These are phyloP conservation scores for Troides oblongomaculatus DNA, from an alignment of 2,888 invertebrate genomes.

Conservation along the genomic window DNA sequence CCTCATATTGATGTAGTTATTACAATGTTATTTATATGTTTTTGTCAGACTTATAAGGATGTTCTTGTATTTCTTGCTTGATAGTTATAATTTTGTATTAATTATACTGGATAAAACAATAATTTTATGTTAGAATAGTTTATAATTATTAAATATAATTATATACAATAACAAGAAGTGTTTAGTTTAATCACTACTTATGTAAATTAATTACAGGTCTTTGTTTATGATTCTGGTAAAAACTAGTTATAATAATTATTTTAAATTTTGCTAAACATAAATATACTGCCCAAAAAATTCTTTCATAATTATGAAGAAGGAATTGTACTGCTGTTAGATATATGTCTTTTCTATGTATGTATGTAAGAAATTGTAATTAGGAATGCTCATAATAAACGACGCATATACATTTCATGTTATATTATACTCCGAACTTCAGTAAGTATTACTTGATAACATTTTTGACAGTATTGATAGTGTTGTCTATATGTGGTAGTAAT, in stretches of 20 bases:
- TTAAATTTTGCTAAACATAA: not conserved
- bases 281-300: constrained; percentile 16
- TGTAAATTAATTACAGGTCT: not conserved
- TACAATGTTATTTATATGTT: not conserved
- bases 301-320: constrained; percentile 42
- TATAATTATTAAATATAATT: not conserved
- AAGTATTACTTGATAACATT: not conserved
- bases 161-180: not conserved
- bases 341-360: constrained; percentile 47
- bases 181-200: not conserved
- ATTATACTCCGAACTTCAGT: constrained; percentile 41
- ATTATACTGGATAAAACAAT: no score
- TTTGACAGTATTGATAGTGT: constrained; percentile 29
- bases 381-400: constrained; percentile 37
- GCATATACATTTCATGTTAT: constrained; percentile 34
- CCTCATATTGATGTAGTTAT: not conserved
- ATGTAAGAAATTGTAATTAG: constrained; percentile 33
- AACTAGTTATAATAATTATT: not conserved
- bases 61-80: no score
- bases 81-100: no score
- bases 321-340: constrained; percentile 49
- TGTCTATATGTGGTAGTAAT: constrained; percentile 26
- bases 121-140: no score
- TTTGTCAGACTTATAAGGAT: not conserved
- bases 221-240: not conserved